A percentile compares a stretch with the other conserved stretches of the same genome.
These are phyloP conservation scores for Hippocampus abdominalis DNA, from an alignment of 2,113 vertebrate species.

Conservation along the genomic window DNA sequence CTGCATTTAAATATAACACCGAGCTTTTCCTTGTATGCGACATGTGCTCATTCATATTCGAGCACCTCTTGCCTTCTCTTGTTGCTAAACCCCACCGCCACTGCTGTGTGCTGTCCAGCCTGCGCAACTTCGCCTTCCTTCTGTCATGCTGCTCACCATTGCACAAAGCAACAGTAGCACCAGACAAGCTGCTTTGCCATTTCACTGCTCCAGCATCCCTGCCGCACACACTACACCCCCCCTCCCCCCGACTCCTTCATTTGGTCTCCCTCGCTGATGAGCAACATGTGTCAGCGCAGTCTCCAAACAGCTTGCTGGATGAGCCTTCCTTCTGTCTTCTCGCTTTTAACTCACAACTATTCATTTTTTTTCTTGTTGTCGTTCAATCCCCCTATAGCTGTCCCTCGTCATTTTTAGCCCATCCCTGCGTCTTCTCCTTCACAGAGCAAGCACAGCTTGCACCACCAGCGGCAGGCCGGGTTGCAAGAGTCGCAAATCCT, in stretches of 20 bases:
- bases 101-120: conserved; percentile 22
- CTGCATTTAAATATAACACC: not conserved
- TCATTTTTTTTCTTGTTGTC: not conserved
- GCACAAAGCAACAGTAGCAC: conserved; percentile 38
- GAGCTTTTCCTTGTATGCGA: not conserved
- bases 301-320: conserved; percentile 42
- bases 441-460: conserved; percentile 45
- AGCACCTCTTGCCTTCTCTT: conserved; percentile 24
- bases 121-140: conserved; percentile 19
- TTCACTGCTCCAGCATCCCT: conserved; percentile 20
- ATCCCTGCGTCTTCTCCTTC: not conserved
- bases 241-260: not conserved
- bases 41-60: conserved; percentile 13
- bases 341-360: conserved; percentile 7
- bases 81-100: conserved; percentile 17
- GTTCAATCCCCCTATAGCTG: not conserved
- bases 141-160: conserved; percentile 35
- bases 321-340: conserved; percentile 42
- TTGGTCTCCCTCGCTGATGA: conserved; percentile 31
- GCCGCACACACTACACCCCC: not conserved
- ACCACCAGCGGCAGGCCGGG: conserved; percentile 35
- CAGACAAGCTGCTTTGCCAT: conserved; percentile 43
- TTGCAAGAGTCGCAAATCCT: conserved; percentile 13
- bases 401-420: not conserved
- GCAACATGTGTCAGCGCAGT: conserved; percentile 41